Base-by-base conservation (phyloP, 2,113 vertebrate species). In the Indri indri region DNA sequence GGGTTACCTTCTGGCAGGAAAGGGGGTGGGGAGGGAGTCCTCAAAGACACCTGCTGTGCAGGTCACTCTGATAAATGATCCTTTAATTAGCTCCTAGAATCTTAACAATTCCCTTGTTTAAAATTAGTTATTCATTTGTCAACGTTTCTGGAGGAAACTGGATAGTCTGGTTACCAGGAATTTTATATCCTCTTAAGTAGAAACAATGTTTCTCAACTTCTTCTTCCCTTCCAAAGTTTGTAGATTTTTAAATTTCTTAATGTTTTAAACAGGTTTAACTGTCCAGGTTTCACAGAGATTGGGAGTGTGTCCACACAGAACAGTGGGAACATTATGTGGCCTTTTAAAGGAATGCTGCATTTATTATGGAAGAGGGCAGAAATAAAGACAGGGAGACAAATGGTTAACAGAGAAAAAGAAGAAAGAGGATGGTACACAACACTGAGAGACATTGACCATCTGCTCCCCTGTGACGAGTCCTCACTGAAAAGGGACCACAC, bases 41-140 rank as follows among this genome's bases (percentile, higher is more conserved):
- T 91, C 81, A 85, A 92, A 94, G 68, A 81, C 18, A 70, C 61
- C 91, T 89, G 71, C 59, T 96, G 32, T 37, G 37, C 57, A 82
- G 66, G 95, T 94, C 61, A 66, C 96, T 59, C 63, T 96, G 42
- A 84, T 88, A 94, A 92, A 93, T 32, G 86, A 89, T 50, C 85
- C 65, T 96, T 80, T 96, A 82, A 80, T 90, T 92, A 79, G 11
- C 25, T 88, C 88, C 54, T 42, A 79, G 71, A 42, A 93, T 83
- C 79, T 88, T 90, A 86, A 95, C 47, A 88, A 92, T 22, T 20
- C 47, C 68, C 79, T 90, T 65, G 47, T 87, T 82, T 76, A 97
- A 94, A 96, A 96, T 94, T n/a, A 85, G 32, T 90, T 93, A 89
- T 83, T 97, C 34, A 45, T 96, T 95, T 70, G 88, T 91, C 91